Percentiles rank a stretch among this genome's conserved stretches.
phyloP scores from a whole-genome alignment of 2,113 vertebrate genomes.

The Rhinoderma darwinii region DNA sequence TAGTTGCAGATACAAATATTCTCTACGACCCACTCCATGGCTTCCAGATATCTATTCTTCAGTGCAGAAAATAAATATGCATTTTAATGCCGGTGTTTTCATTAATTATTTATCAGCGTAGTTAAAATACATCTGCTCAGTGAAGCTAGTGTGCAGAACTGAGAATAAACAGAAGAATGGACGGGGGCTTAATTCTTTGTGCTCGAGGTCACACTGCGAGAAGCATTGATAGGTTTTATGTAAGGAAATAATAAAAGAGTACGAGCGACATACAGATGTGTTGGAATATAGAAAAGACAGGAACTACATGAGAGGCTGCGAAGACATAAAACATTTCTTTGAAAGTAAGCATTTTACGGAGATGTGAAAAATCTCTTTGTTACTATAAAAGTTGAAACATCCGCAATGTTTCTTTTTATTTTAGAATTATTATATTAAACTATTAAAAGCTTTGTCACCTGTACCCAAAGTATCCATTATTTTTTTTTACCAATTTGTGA shows the following conservation, averaged over 20 bases:
- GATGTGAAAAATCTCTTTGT: background rate
- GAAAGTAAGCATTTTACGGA: background rate
- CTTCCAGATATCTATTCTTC: conserved; percentile 9
- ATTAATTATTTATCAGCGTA: conserved; percentile 58
- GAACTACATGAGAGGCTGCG: background rate
- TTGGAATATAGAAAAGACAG: background rate
- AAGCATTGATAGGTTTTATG: conserved; percentile 35
- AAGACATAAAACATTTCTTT: background rate
- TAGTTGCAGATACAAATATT: conserved; percentile 15
- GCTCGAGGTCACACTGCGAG: conserved; percentile 30
- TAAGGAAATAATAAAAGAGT: conserved; percentile 1
- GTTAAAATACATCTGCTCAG: conserved; percentile 59
- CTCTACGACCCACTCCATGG: conserved; percentile 3
- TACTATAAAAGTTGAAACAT: no score
- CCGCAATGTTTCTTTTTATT: no score
- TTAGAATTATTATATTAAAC: no score
- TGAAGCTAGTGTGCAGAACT: conserved; percentile 12
- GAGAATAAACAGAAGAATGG: conserved; percentile 28
- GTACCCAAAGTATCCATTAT: background rate
- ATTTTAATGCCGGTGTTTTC: conserved; percentile 45
- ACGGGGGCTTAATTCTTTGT: conserved; percentile 3
- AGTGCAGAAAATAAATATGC: conserved; percentile 48
- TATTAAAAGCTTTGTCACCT: background rate
- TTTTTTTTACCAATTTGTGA: background rate
- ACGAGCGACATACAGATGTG: background rate